Conservation (phyloP, 1,140 invertebrate species). For the Hylaeus anthracinus region DNA sequence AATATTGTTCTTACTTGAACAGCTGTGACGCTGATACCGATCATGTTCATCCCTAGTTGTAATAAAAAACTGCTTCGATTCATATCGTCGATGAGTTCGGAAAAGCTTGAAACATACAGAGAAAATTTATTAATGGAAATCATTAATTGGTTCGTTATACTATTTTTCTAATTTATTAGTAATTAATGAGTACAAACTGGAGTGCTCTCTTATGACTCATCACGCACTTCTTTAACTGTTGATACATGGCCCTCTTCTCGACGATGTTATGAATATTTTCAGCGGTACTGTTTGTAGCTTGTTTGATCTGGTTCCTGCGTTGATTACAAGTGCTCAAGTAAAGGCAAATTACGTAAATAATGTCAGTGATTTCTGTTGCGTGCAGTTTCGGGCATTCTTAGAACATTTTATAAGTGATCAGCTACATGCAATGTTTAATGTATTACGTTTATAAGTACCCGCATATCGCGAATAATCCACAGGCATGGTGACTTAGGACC, state of each 20-base stretch:
- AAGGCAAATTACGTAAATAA: background rate
- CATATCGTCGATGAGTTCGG: background rate
- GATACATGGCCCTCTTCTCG: too few species aligned
- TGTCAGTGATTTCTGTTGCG: too few species aligned
- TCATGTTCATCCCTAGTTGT: background rate
- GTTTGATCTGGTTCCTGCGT: background rate
- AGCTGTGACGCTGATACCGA: background rate
- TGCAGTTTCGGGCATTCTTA: too few species aligned
- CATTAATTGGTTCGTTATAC: background rate
- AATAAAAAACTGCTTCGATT: background rate
- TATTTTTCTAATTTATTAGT: too few species aligned
- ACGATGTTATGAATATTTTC: background rate
- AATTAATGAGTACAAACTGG: background rate
- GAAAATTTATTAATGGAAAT: background rate
- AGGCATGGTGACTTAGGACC: too few species aligned
- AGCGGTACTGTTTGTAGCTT: background rate
- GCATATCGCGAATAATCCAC: too few species aligned
- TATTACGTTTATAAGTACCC: too few species aligned
- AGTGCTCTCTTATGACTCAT: background rate
- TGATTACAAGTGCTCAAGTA: background rate
- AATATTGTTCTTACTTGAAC: constrained; percentile 3
- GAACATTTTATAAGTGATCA: too few species aligned
- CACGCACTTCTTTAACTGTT: background rate
- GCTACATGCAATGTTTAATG: too few species aligned
- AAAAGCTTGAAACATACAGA: background rate